Evolutionary conservation across 1,140 invertebrate species (phyloP).

Genomic region (Meteorus sp.): DNA sequence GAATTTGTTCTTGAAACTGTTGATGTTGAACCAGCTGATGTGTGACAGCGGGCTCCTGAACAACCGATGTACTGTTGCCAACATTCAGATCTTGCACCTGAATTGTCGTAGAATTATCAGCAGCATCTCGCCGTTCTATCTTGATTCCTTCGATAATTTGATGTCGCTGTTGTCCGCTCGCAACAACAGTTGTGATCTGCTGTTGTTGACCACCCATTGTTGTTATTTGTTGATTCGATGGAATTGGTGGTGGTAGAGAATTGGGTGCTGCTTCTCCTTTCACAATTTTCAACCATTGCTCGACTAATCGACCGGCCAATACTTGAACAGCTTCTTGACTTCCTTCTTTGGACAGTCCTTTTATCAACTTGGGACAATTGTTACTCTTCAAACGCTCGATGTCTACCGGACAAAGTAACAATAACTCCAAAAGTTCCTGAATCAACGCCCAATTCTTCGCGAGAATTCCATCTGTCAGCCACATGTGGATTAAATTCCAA

Average conservation of each 20-base stretch:
- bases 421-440: constrained; percentile 79
- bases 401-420: constrained; percentile 84
- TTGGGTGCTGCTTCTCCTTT: constrained; percentile 64
- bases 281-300: constrained; percentile 87
- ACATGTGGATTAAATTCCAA: constrained; percentile 85
- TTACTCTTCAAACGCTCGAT: constrained; percentile 88
- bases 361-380: constrained; percentile 87
- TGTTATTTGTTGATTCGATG: not conserved
- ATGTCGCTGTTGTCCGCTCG: not conserved
- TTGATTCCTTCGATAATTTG: not conserved
- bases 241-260: constrained; percentile 23
- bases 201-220: not conserved
- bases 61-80: constrained; percentile 19
- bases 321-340: constrained; percentile 72
- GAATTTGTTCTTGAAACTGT: constrained; percentile 14
- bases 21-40: constrained; percentile 21
- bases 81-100: constrained; percentile 19
- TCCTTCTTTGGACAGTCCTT: constrained; percentile 81
- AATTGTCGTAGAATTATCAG: constrained; percentile 1
- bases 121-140: not conserved
- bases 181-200: not conserved
- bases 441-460: constrained; percentile 85
- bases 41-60: constrained; percentile 14
- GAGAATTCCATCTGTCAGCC: constrained; percentile 83
- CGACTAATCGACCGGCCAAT: constrained; percentile 80